These are phyloP conservation scores for Peromyscus maniculatus DNA, from an alignment of 2,113 vertebrate genomes.

Conservation along the genomic window DNA sequence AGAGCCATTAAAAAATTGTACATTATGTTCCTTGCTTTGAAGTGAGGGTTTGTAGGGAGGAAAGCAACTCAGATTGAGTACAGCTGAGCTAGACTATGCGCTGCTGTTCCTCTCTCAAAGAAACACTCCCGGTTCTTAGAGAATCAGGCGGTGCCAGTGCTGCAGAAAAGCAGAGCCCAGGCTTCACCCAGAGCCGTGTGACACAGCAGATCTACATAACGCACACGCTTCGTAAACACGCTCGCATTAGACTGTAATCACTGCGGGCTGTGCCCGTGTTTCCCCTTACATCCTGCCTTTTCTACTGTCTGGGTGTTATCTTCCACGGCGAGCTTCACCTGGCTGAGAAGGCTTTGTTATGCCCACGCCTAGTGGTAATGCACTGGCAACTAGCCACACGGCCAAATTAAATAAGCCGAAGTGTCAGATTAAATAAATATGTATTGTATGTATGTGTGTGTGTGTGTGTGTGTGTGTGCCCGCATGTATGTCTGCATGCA, in stretches of 20 bases:
- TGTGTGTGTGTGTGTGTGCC: not conserved
- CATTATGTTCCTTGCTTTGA: slow-evolving; percentile 99
- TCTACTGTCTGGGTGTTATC: not conserved
- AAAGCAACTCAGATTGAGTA: slow-evolving; percentile 94
- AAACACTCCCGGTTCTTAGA: slow-evolving; percentile 90
- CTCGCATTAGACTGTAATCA: not conserved
- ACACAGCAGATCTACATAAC: slow-evolving; percentile 53
- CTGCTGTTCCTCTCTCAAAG: slow-evolving; percentile 94
- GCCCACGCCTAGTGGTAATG: not conserved
- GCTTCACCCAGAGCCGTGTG: slow-evolving; percentile 86
- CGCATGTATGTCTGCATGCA: not conserved
- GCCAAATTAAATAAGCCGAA: not conserved
- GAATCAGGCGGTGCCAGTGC: slow-evolving; percentile 87
- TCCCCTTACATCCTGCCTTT: not conserved
- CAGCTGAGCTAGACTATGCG: slow-evolving; percentile 95
- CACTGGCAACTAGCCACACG: not conserved
- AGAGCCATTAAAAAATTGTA: slow-evolving; percentile 99
- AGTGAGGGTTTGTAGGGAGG: slow-evolving; percentile 96
- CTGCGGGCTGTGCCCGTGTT: not conserved
- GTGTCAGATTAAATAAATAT: not conserved
- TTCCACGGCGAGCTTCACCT: not conserved
- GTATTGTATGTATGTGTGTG: not conserved
- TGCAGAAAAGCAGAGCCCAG: slow-evolving; percentile 87
- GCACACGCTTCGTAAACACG: not conserved
- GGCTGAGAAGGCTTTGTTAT: not conserved